Base-by-base conservation (phyloP, 2,888 invertebrate species). In the Patella ulyssiponensis region DNA sequence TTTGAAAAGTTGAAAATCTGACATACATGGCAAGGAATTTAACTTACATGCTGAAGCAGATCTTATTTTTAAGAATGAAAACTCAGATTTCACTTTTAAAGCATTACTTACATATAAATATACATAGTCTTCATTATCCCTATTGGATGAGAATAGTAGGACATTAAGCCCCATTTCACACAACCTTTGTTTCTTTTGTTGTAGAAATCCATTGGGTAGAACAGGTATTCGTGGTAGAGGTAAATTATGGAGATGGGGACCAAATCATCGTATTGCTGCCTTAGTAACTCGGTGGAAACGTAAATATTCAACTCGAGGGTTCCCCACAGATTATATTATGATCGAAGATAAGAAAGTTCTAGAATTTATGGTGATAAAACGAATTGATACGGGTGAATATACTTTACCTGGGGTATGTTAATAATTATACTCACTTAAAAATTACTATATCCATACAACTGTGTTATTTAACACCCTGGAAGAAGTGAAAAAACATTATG, bases 191-290 rank as follows among this genome's bases (percentile, higher is more conserved):
- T 44, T 44, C 44, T 44, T 7, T 7, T 9, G 33, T 79, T 83
- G 7, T 80, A 91, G 91, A 73, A 91, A 91, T 82, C 91, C 91
- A 3, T 86, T 90, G 82, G 92, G 92, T 15, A 84, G 92, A 71
- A 91, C 91, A 9, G 92, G 92, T 20, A 77, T 91, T 17, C 82
- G 90, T 64, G 92, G 92, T 5, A 86, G 89, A 75, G 92, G 92
- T 17, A 85, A 84, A 23, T 79, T 92, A 69, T 90, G 90, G 84
- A 85, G 91, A 27, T 92, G 91, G 91, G 92, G 92, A n/a, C 91
- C 91, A 17, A 92, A 92, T 80, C 91, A 92, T 83, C 87, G 88
- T 58, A 89, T 92, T 17, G 85, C 87, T 69, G 86, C 89, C 5
- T 88, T 91, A 12, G 86, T 91, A 27, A 90, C 91, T 0, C 84